These are phyloP conservation scores for Heterotis niloticus DNA, from an alignment of 2,113 vertebrate species.

Conservation along the genomic window DNA sequence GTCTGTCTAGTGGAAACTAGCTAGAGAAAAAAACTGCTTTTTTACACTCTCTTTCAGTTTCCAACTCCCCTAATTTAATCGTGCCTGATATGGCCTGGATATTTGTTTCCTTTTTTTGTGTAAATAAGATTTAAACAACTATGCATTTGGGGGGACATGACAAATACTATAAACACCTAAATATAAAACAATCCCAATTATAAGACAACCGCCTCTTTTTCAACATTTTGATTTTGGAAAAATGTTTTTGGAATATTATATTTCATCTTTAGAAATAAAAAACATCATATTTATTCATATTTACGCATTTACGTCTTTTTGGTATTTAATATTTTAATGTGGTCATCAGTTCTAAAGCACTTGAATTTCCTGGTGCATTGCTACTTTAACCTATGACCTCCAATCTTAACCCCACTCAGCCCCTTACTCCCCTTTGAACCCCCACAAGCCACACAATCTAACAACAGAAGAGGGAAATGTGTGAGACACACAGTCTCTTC, in stretches of 20 bases:
- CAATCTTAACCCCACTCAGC: background rate
- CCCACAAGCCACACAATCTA: slow-evolving; percentile 16
- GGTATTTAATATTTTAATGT: background rate
- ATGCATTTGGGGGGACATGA: background rate
- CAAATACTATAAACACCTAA: too few species aligned
- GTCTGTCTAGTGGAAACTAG: background rate
- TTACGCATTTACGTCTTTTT: too few species aligned
- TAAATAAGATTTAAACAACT: slow-evolving; percentile 1
- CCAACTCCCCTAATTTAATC: background rate
- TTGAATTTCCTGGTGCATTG: too few species aligned
- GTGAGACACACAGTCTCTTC: too few species aligned
- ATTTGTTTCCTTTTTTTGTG: background rate
- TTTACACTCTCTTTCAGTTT: background rate
- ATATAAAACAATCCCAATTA: too few species aligned
- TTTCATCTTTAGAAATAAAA: too few species aligned
- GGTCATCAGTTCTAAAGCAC: background rate
- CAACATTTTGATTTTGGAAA: too few species aligned
- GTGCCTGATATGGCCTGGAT: background rate
- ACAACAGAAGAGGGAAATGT: background rate
- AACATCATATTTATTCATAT: too few species aligned
- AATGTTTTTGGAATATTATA: too few species aligned
- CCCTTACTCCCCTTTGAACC: background rate
- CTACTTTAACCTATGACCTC: slow-evolving; percentile 12
- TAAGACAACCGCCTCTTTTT: too few species aligned
- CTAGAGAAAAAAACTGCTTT: slow-evolving; percentile 6